phyloP scores from a whole-genome alignment of 2,113 vertebrate genomes.

The Rhinichthys klamathensis region DNA sequence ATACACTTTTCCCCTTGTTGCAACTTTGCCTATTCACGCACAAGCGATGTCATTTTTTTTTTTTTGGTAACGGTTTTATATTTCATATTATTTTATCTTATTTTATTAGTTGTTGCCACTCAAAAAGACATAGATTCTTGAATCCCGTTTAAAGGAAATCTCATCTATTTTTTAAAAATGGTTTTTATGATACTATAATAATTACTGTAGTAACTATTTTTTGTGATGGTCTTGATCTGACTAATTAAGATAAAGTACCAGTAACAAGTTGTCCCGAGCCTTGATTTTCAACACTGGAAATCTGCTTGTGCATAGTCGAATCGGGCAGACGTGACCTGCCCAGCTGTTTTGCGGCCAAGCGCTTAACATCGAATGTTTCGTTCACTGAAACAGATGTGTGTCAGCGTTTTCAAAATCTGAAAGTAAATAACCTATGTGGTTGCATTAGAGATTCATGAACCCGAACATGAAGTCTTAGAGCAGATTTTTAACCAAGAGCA shows the following conservation, averaged over 20 bases:
- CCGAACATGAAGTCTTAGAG: constrained; percentile 11
- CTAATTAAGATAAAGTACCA: constrained; percentile 1
- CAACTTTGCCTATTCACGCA: not conserved
- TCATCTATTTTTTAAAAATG: not conserved
- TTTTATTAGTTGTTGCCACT: not conserved
- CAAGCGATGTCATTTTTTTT: not conserved
- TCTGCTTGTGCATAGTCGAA: not conserved
- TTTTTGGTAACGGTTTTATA: not conserved
- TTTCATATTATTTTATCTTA: not conserved
- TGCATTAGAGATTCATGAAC: constrained; percentile 33
- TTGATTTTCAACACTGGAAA: constrained; percentile 6
- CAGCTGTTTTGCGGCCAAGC: constrained; percentile 11
- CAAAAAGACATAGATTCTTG: not conserved
- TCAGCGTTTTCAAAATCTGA: constrained; percentile 33
- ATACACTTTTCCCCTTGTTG: not conserved
- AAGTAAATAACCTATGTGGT: constrained; percentile 30
- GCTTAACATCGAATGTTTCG: constrained; percentile 14
- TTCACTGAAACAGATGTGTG: constrained; percentile 19
- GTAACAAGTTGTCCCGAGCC: not conserved
- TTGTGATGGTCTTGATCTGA: not conserved
- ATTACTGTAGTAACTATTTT: not conserved
- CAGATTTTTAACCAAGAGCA: constrained; percentile 53
- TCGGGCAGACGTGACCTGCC: constrained; percentile 14
- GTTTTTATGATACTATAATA: not conserved
- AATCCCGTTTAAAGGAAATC: not conserved